phyloP scores from a whole-genome alignment of 1,140 invertebrate genomes.

The Sarcophaga peregrina region DNA sequence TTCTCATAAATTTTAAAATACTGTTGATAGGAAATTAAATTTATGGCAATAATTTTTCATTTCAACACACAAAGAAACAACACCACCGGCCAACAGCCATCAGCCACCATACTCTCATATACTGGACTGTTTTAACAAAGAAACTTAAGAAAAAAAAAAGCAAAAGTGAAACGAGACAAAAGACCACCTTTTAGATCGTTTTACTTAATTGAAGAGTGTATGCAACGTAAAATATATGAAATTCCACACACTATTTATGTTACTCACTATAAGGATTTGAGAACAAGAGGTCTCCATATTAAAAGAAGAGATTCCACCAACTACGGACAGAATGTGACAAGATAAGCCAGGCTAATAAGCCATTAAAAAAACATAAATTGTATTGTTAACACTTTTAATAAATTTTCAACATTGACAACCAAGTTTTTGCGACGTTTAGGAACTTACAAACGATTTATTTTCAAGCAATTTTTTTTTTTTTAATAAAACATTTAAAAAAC shows the following conservation, averaged over 20 bases:
- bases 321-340: slow-evolving; percentile 22
- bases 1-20: not conserved
- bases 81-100: not conserved
- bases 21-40: slow-evolving; percentile 33
- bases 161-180: not conserved
- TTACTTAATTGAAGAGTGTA: not conserved
- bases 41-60: slow-evolving; percentile 37
- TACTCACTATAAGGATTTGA: not conserved
- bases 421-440: not conserved
- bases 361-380: slow-evolving; percentile 41
- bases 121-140: no score
- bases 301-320: not conserved
- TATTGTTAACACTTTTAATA: slow-evolving; percentile 39
- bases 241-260: not conserved
- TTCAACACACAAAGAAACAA: slow-evolving; percentile 21
- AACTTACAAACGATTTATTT: no score
- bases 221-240: not conserved
- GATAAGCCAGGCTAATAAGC: slow-evolving; percentile 36
- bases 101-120: no score
- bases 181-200: slow-evolving; percentile 19
- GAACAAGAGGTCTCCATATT: not conserved
- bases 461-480: no score
- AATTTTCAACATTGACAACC: not conserved
- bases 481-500: no score
- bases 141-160: not conserved